Evolutionary conservation across 2,797 vertebrate genomes (phyloP).

Genomic region (Echeneis naucrates): DNA sequence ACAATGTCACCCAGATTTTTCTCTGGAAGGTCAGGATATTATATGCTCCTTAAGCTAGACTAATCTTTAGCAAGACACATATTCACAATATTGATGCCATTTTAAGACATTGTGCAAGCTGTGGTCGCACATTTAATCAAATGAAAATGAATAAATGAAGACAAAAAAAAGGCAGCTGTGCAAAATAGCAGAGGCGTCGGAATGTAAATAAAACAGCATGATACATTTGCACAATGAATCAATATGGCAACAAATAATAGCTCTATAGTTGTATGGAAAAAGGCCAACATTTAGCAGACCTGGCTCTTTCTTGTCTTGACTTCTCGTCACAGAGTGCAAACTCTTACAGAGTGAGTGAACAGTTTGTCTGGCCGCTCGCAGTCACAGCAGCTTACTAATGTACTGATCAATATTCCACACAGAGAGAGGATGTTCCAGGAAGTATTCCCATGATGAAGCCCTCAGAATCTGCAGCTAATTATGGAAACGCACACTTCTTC

Average conservation of each 20-base stretch:
- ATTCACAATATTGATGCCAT: neutral
- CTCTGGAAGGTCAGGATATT: neutral
- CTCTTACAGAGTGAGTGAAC: conserved; percentile 44
- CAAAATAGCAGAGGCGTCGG: too few relatives aligned
- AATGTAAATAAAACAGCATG: neutral
- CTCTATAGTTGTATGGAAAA: neutral
- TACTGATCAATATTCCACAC: conserved; percentile 70
- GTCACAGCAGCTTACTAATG: conserved; percentile 58
- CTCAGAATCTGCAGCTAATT: conserved; percentile 55
- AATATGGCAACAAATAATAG: neutral
- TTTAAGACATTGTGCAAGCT: neutral
- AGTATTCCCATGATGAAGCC: conserved; percentile 60
- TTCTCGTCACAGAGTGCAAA: too few relatives aligned
- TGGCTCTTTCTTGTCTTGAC: too few relatives aligned
- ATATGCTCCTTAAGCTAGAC: neutral
- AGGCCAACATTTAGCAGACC: too few relatives aligned
- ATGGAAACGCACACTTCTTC: conserved; percentile 48
- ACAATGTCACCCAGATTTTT: neutral
- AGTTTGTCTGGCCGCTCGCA: conserved; percentile 42
- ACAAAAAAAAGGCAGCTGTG: too few relatives aligned
- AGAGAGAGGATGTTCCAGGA: conserved; percentile 58
- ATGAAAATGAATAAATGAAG: neutral
- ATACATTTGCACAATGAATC: neutral
- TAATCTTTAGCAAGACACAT: too few relatives aligned
- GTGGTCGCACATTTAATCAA: neutral